phyloP scores from a whole-genome alignment of 2,888 invertebrate species.

The Drosophila rellima region DNA sequence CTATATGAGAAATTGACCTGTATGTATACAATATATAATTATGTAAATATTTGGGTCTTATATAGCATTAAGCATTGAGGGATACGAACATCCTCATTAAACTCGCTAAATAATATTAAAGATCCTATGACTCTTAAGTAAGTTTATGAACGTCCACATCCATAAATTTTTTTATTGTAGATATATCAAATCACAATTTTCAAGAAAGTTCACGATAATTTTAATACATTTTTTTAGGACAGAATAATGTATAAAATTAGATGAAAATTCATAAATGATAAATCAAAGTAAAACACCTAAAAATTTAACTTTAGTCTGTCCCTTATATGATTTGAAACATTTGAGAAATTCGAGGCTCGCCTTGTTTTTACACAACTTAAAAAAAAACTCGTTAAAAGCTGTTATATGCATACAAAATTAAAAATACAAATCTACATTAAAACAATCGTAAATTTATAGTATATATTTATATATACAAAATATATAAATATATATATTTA shows the following conservation, averaged over 20 bases:
- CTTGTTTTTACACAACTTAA: neutral
- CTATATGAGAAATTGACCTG: neutral
- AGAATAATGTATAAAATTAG: neutral
- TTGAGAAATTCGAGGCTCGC: neutral
- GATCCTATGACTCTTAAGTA: conserved; percentile 11
- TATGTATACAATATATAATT: neutral
- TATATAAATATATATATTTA: conserved; percentile 4
- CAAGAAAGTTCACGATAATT: neutral
- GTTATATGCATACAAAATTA: conserved; percentile 55
- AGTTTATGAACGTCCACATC: conserved; percentile 3
- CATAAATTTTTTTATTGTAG: neutral
- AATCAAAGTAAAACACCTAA: neutral
- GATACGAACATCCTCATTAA: neutral
- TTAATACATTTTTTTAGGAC: neutral
- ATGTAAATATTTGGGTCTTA: neutral
- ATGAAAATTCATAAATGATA: neutral
- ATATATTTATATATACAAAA: conserved; percentile 11
- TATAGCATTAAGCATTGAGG: neutral
- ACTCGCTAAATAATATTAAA: neutral
- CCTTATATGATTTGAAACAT: neutral
- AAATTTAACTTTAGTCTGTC: neutral
- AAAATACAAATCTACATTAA: conserved; percentile 53
- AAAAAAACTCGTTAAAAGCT: conserved; percentile 31
- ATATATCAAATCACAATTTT: neutral
- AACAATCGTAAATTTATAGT: conserved; percentile 32